Base-by-base conservation (phyloP, 64 coral and sea anemone genomes). In the Acropora tenuis region DNA sequence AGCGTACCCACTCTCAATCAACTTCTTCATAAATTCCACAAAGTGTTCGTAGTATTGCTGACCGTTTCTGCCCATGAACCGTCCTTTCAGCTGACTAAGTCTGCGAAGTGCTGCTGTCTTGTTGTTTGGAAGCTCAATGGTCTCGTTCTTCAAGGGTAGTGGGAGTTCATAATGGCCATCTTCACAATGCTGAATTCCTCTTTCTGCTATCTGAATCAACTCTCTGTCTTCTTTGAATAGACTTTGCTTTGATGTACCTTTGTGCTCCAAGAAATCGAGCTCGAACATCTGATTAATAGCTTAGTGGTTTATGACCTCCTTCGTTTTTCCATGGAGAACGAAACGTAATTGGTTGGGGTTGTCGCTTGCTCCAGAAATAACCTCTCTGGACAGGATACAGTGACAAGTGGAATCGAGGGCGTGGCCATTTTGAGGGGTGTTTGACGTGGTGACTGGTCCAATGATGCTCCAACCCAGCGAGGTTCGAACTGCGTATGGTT, bases 401-500 rank as follows among this genome's bases (percentile, higher is more conserved):
- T 82, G 49, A 42, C 78, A 81, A 7, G 45, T 82, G 12, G 63
- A 65, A 20, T 69, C 41, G 12, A 72, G 0, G 48, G 74, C 75
- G 42, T 60, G 5, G 67, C 74, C 84, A 41, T 72, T 58, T 8
- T 1, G 5, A 10, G 48, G 30, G 45, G 48, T 60, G 82, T 55
- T 82, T 57, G 73, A 47, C 8, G 55, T 40, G 6, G 20, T 41
- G 12, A 86, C 90, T 74, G 91, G 91, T 10, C 91, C 88, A 1
- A 93, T 71, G 44, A 97, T 91, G 30, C 91, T 46, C 92, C 96
- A 98, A 4, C 96, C 96, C 2, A 98, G 75, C 16, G 90, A 11
- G 5, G 93, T 98, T 19, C 89, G 8, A 47, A 98, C 80, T 41
- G 96, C 96, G 50, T 94, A 94, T 10, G 92, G 92, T 8, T 98